phyloP scores from a whole-genome alignment of 2,113 vertebrate genomes.

The Podilymbus podiceps region DNA sequence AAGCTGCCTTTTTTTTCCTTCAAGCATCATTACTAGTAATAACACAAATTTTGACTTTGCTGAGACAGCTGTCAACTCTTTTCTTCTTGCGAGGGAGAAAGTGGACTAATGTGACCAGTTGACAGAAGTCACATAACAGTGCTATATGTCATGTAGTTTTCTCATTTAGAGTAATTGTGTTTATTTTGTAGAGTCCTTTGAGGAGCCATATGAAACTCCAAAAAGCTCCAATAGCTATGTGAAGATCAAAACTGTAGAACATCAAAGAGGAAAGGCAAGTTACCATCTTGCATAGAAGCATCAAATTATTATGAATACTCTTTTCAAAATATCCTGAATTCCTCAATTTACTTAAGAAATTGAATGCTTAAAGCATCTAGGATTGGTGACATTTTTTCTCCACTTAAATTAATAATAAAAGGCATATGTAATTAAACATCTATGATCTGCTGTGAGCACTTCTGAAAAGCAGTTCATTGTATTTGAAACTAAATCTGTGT shows the following conservation, averaged over 20 bases:
- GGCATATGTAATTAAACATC: not conserved
- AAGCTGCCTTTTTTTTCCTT: not conserved
- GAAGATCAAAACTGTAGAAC: constrained; percentile 1
- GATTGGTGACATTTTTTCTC: not conserved
- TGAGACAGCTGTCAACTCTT: not conserved
- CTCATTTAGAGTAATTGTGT: not conserved
- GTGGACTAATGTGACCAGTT: not conserved
- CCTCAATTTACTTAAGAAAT: not conserved
- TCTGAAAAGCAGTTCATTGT: not conserved
- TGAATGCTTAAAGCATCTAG: not conserved
- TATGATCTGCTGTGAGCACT: not conserved
- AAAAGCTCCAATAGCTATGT: not conserved
- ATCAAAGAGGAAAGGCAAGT: constrained; percentile 50
- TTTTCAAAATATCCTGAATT: not conserved
- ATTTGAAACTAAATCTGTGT: not conserved
- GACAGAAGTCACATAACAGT: not conserved
- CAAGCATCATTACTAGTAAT: not conserved
- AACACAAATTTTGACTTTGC: not conserved
- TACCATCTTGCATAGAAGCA: not conserved
- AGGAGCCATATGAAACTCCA: constrained; percentile 32
- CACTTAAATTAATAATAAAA: not conserved
- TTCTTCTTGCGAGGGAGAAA: not conserved
- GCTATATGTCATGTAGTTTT: not conserved
- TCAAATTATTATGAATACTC: not conserved
- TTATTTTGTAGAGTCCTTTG: constrained; percentile 52